phyloP scores from a whole-genome alignment of 2,888 invertebrate genomes.

The Limnephilus lunatus region DNA sequence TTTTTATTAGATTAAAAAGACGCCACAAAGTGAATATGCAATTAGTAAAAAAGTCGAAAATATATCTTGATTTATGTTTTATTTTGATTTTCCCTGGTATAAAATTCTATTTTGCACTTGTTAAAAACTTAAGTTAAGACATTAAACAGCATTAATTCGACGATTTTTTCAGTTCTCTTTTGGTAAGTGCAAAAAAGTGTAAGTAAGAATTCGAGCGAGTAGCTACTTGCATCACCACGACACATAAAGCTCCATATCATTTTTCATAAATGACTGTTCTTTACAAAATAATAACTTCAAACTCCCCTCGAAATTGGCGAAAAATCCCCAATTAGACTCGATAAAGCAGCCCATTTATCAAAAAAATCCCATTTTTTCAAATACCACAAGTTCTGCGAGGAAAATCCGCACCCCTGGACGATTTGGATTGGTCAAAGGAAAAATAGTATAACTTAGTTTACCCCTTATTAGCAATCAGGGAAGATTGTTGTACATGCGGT shows the following conservation, averaged over 20 bases:
- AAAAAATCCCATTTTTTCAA: constrained; percentile 28
- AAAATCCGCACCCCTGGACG: constrained; percentile 3
- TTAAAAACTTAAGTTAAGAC: no score
- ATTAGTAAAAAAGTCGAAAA: no score
- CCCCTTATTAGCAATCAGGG: constrained; percentile 64
- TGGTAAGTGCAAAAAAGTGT: background rate
- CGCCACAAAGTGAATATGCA: no score
- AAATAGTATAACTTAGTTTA: constrained; percentile 58
- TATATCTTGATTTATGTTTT: no score
- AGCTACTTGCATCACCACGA: background rate
- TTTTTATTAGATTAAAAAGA: no score
- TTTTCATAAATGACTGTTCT: constrained; percentile 6
- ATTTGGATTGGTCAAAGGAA: constrained; percentile 62
- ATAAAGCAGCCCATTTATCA: constrained; percentile 28
- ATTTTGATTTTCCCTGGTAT: no score
- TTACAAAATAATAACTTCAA: background rate
- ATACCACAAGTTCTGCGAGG: background rate
- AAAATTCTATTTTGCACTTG: no score
- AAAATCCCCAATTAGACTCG: constrained; percentile 35
- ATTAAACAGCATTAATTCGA: background rate
- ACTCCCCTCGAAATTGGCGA: constrained; percentile 23
- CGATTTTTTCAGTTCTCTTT: background rate
- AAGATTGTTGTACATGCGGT: constrained; percentile 47
- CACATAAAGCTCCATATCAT: background rate
- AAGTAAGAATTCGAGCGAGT: background rate